Evolutionary conservation across 2,888 invertebrate species (phyloP).

Genomic region (Lasioglossum vierecki): DNA sequence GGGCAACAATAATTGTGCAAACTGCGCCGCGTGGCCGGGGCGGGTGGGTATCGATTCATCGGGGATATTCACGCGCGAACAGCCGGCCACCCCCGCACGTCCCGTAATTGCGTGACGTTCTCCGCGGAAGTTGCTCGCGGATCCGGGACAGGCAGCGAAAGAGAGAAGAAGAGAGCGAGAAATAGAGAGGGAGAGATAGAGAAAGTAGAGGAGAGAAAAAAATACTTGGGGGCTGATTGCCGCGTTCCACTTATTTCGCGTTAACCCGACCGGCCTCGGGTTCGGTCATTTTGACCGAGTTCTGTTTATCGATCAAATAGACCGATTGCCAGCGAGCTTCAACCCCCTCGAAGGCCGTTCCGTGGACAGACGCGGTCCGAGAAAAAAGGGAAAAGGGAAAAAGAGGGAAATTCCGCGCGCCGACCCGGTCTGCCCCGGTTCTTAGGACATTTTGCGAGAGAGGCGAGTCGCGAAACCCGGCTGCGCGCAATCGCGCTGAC

Average conservation of each 20-base stretch:
- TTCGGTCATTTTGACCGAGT: constrained; percentile 35
- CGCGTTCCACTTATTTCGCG: constrained; percentile 35
- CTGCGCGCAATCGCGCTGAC: constrained; percentile 13
- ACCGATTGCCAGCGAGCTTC: constrained; percentile 10
- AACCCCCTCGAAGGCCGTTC: background rate
- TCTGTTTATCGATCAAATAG: constrained; percentile 36
- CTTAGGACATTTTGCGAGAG: constrained; percentile 5
- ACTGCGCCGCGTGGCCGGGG: constrained; percentile 38
- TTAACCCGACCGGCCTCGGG: constrained; percentile 27
- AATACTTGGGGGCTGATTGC: constrained; percentile 29
- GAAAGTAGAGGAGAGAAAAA: background rate
- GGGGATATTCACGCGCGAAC: constrained; percentile 45
- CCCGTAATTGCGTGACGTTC: constrained; percentile 33
- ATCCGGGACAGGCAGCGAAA: background rate
- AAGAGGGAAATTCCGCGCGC: constrained; percentile 2
- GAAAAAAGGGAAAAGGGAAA: background rate
- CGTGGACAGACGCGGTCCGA: background rate
- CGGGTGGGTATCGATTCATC: constrained; percentile 49
- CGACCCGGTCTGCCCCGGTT: constrained; percentile 5
- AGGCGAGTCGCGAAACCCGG: background rate
- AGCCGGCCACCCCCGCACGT: background rate
- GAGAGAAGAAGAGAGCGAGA: background rate
- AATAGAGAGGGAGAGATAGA: background rate
- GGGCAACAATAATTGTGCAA: constrained; percentile 60
- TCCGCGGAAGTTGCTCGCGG: constrained; percentile 8